Conservation (phyloP, 2,113 vertebrate species). For the Pionites leucogaster region DNA sequence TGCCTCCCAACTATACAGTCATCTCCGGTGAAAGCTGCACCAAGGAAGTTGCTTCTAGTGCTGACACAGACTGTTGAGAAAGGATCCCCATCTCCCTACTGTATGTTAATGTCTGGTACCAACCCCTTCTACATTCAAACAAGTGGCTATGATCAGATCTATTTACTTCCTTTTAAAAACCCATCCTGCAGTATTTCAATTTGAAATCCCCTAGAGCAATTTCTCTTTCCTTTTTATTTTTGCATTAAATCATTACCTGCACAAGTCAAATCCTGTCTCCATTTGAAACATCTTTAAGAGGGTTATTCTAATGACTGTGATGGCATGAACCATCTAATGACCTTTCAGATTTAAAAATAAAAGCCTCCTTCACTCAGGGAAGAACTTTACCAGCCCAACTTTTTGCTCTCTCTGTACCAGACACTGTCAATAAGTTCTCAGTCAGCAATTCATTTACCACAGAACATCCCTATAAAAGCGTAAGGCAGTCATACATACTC, state of each 20-base stretch:
- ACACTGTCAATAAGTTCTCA: background rate
- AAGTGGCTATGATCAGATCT: background rate
- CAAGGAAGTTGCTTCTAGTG: background rate
- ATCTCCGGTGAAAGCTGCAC: background rate
- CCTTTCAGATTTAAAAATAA: background rate
- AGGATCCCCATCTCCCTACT: background rate
- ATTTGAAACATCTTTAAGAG: conserved; percentile 52
- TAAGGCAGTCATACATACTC: background rate
- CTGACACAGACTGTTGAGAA: background rate
- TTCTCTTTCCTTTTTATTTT: conserved; percentile 28
- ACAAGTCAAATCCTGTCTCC: conserved; percentile 50
- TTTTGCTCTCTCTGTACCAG: background rate
- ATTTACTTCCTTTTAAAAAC: background rate
- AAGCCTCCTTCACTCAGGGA: background rate
- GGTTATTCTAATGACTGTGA: conserved; percentile 55
- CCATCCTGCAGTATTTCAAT: background rate
- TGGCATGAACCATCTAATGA: background rate
- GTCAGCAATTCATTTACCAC: background rate
- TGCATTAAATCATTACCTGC: conserved; percentile 27
- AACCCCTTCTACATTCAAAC: background rate
- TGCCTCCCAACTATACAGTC: background rate
- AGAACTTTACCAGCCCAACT: background rate
- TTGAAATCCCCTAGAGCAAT: background rate
- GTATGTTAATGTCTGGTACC: background rate
- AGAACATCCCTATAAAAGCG: background rate